Percentiles rank a stretch among this genome's conserved stretches.
Evolutionary conservation across 2,113 vertebrate species (phyloP).

Genomic region (Passer montanus): DNA sequence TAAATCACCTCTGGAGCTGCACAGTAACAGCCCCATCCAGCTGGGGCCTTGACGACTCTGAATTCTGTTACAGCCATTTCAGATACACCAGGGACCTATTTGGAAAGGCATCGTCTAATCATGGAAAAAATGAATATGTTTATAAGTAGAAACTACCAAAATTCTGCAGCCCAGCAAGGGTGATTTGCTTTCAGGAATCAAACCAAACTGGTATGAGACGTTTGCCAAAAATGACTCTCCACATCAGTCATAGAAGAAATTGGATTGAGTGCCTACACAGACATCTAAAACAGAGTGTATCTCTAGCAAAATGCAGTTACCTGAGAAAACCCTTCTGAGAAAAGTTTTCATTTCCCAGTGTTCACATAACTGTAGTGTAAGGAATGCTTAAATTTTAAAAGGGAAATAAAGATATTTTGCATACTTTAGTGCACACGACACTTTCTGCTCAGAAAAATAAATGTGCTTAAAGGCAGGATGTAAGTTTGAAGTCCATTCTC

Average conservation of each 20-base stretch:
- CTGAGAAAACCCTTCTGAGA: neutral
- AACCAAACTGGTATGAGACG: neutral
- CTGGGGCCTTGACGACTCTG: neutral
- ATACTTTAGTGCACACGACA: neutral
- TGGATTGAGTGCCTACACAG: neutral
- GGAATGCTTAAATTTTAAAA: neutral
- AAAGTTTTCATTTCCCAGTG: neutral
- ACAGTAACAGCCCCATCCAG: neutral
- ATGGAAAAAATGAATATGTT: neutral
- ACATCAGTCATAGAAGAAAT: neutral
- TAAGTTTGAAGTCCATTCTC: neutral
- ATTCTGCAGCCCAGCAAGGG: neutral
- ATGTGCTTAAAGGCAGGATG: neutral
- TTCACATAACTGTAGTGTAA: neutral
- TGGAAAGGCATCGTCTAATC: neutral
- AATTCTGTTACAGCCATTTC: neutral
- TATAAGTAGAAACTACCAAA: neutral
- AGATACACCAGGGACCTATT: neutral
- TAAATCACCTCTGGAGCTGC: constrained; percentile 55
- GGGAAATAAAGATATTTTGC: neutral
- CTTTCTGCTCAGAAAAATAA: neutral
- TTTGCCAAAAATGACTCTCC: neutral
- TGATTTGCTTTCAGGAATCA: neutral
- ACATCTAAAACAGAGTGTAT: neutral
- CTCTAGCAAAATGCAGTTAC: neutral